Base-by-base conservation (phyloP, 2,888 invertebrate genomes). In the Marasmarcha lunaedactyla region DNA sequence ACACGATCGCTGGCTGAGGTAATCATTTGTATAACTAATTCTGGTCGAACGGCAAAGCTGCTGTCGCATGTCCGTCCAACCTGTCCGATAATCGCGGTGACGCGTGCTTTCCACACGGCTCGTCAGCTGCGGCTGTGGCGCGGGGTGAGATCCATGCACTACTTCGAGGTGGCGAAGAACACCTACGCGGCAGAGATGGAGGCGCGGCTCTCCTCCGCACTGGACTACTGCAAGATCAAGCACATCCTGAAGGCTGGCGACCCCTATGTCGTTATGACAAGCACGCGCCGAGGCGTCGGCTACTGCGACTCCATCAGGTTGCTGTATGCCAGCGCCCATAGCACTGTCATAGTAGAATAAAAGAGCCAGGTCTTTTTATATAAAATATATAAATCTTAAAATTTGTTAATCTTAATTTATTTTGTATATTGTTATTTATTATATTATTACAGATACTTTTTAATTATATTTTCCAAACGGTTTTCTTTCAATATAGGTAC, bases 1-100 rank as follows among this genome's bases (percentile, higher is more conserved):
- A 39, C 43, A 35, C 41, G 50, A 1, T 45, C 49, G 4, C 36
- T 33, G n/a, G 48, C 52, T 10, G 47, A 41, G 3, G 47, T 43
- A 15, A 91, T 93, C 49, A 84, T 93, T 49, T 86, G 90, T 14
- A 81, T 90, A 36, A 91, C 92, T n/a, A 86, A 87, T 3, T 72
- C 76, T 1, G 85, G 84, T 14, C 55, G 87, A 53, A 87, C 89
- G 11, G 89, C 90, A 5, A 84, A 84, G 51, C 55, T 88, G 40
- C 63, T 89, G 36, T 84, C 90, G 1, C 84, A 86, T 41, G 89
- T 85, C 57, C 66, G 87, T 42, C 89, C 90, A 1, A 70, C 86
- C 35, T 90, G 90, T 58, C 90, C 90, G 2, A 86, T 91, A 41
- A 71, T 91, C 41, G 86, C 88, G 2, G 77, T 91, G 12, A 89